Base-by-base conservation (phyloP, 2,888 invertebrate genomes). In the Drosophila seclusa region DNA sequence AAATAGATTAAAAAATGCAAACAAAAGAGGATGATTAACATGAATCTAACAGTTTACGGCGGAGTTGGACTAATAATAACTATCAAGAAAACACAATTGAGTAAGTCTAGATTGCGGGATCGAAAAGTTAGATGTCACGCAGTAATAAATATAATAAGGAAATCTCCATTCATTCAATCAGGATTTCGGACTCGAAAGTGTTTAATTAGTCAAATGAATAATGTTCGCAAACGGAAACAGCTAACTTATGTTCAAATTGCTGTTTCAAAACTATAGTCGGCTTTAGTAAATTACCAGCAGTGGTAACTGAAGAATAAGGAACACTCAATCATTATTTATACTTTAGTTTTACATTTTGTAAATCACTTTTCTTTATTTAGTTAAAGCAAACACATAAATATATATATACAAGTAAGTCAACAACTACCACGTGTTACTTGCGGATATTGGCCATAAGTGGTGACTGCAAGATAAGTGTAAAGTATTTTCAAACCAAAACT, bases 371-470 rank as follows among this genome's bases (percentile, higher is more conserved):
- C 7, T 16, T 16, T 24, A 24, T 24, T 24, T 16, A 24, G 16
- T 16, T 45, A 24, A 16, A 8, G 21, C 8, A 16, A 24, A 24
- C 21, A 45, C 45, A 45, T 21, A 45, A 45, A 45, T 8, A 16
- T 4, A 21, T 42, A 16, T 7, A 34, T 34, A 34, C 13, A 48
- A 49, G 27, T 27, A 27, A 16, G 10, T 49, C 24, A 54, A 36
- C 27, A 54, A 18, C 1, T 24, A 5, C 11, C 16, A 13, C 18
- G 7, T 27, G 36, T 7, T 36, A n/a, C 38, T 38, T 8, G 55
- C 55, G 55, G 55, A 55, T 55, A 55, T 55, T 38, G 38, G 38
- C 38, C 13, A 55, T 55, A 38, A 38, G 38, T 38, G 36, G 36
- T 27, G 36, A 13, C 16, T 24, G 34, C 34, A 18, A 24, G 34